Percentiles rank a stretch among this genome's conserved stretches.
Conservation (phyloP, 2,888 invertebrate species). For the Palloptera scutellata region DNA sequence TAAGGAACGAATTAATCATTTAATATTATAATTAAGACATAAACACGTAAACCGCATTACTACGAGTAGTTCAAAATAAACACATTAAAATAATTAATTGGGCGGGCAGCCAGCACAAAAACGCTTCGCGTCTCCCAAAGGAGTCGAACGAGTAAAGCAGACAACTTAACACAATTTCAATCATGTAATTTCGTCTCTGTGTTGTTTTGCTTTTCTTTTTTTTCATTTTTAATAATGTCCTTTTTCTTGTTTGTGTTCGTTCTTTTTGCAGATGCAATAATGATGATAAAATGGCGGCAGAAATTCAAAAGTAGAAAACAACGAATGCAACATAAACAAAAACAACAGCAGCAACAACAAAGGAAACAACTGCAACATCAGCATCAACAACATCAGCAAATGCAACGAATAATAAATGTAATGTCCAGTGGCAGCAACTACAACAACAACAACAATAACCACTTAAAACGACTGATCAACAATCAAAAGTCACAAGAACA, state of each 20-base stretch:
- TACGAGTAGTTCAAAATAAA: too few relatives aligned
- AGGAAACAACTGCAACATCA: slow-evolving; percentile 26
- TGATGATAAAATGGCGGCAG: slow-evolving; percentile 63
- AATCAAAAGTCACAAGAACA: slow-evolving; percentile 42
- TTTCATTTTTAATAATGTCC: slow-evolving; percentile 13
- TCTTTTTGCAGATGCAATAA: slow-evolving; percentile 54
- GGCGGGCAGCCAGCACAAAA: too few relatives aligned
- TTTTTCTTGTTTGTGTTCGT: slow-evolving; percentile 1
- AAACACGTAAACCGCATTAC: too few relatives aligned
- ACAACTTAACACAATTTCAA: neutral
- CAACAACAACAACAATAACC: slow-evolving; percentile 24
- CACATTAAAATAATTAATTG: too few relatives aligned
- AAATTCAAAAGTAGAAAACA: slow-evolving; percentile 60
- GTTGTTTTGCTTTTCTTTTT: slow-evolving; percentile 8
- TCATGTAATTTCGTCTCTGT: neutral
- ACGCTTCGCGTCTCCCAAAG: too few relatives aligned
- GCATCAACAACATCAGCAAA: slow-evolving; percentile 25
- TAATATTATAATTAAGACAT: too few relatives aligned
- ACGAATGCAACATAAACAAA: slow-evolving; percentile 37
- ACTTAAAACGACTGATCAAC: slow-evolving; percentile 30
- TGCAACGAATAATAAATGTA: slow-evolving; percentile 16
- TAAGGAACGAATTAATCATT: too few relatives aligned
- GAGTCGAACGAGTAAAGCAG: too few relatives aligned
- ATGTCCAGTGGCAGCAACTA: slow-evolving; percentile 16
- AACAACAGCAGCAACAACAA: slow-evolving; percentile 37